These are phyloP conservation scores for Ormyrus pomaceus DNA, from an alignment of 2,888 invertebrate species.

Conservation along the genomic window DNA sequence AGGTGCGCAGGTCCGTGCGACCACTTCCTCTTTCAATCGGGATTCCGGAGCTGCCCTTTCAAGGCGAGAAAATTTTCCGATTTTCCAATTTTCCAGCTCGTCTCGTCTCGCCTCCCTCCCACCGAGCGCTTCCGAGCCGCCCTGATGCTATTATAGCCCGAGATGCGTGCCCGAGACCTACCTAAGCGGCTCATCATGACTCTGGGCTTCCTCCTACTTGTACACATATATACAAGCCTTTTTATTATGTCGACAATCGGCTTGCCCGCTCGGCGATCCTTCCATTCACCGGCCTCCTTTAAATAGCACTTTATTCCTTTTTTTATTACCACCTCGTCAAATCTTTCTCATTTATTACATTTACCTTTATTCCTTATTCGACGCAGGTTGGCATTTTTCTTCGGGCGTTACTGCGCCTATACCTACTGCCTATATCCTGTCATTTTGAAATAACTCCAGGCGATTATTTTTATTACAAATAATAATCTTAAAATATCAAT, in stretches of 20 bases:
- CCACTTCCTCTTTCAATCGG: slow-evolving; percentile 23
- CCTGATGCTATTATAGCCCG: slow-evolving; percentile 13
- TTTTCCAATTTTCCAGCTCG: no score
- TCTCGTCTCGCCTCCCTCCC: not conserved
- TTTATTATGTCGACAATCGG: slow-evolving; percentile 35
- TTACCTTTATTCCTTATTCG: no score
- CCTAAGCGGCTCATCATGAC: slow-evolving; percentile 28
- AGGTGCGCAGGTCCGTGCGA: slow-evolving; percentile 25
- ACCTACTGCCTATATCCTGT: no score
- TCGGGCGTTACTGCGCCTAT: not conserved
- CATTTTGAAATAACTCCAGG: no score
- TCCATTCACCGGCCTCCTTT: not conserved
- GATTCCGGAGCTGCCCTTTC: no score
- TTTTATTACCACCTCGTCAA: not conserved
- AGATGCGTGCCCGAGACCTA: slow-evolving; percentile 24
- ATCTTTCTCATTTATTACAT: no score
- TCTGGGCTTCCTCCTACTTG: not conserved
- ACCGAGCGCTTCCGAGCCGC: slow-evolving; percentile 19
- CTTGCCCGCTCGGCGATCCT: not conserved
- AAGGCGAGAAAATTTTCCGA: no score
- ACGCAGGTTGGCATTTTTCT: not conserved
- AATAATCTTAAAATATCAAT: no score
- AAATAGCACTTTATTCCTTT: not conserved
- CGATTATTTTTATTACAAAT: no score
- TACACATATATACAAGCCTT: slow-evolving; percentile 28